Conservation (phyloP, 2,797 vertebrate species). For the Rhinichthys osculus region DNA sequence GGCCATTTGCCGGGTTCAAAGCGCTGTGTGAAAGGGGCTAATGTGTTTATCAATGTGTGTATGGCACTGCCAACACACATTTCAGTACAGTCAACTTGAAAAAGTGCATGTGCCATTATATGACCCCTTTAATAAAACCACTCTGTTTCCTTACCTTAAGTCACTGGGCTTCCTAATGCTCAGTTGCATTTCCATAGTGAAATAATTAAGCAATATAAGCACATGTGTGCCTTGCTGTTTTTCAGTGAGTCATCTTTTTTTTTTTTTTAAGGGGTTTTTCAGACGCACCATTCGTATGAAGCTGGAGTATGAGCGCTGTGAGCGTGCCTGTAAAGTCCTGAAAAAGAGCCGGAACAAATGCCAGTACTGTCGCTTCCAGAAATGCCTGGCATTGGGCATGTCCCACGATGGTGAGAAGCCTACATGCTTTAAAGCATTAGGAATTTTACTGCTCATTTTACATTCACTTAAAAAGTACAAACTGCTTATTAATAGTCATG, state of each 20-base stretch:
- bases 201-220: conserved; percentile 8
- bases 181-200: not conserved
- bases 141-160: not conserved
- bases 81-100: too few relatives aligned
- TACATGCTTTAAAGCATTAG: not conserved
- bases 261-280: conserved; percentile 90
- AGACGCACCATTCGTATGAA: conserved; percentile 97
- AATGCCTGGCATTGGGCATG: conserved; percentile 97
- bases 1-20: too few relatives aligned
- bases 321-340: conserved; percentile 95
- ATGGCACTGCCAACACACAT: too few relatives aligned
- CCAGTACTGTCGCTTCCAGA: conserved; percentile 99
- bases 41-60: too few relatives aligned
- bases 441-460: not conserved
- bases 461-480: not conserved
- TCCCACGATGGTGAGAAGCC: conserved; percentile 90
- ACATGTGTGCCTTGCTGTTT: conserved; percentile 2
- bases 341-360: conserved; percentile 99
- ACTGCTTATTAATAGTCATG: not conserved
- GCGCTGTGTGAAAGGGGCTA: too few relatives aligned
- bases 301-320: conserved; percentile 94
- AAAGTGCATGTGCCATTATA: too few relatives aligned
- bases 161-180: not conserved
- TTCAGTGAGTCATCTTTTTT: not conserved
- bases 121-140: not conserved